Conservation (phyloP, 2,888 invertebrate genomes). For the Meteorus colon region DNA sequence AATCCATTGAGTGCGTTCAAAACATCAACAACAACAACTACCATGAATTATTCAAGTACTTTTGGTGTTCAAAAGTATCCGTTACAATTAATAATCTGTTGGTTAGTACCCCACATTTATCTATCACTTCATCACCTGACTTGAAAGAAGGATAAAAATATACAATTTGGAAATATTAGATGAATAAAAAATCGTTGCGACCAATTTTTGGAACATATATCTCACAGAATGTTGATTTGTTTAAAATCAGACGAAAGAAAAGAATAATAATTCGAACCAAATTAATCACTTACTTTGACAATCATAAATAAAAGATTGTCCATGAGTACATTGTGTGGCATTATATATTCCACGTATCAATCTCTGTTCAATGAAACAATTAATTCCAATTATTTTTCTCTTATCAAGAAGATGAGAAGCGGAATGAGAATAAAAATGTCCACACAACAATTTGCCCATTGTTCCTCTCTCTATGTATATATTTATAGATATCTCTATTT, state of each 20-base stretch:
- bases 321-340: conserved; percentile 42
- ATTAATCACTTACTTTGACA: conserved; percentile 45
- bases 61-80: conserved; percentile 5
- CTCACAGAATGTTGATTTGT: neutral
- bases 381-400: conserved; percentile 1
- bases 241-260: conserved; percentile 13
- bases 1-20: conserved; percentile 8
- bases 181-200: conserved; percentile 31
- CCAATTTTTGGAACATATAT: neutral
- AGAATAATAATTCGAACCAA: conserved; percentile 33
- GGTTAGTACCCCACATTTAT: neutral
- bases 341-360: conserved; percentile 39
- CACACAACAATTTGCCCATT: neutral
- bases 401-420: conserved; percentile 13
- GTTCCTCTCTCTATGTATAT: conserved; percentile 43
- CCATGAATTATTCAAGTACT: neutral
- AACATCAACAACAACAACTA: neutral
- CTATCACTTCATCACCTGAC: neutral
- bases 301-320: conserved; percentile 40
- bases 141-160: neutral
- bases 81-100: neutral
- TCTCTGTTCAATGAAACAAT: conserved; percentile 9
- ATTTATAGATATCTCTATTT: conserved; percentile 39
- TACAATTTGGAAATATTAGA: neutral
- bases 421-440: conserved; percentile 21